These are phyloP conservation scores for Porites divaricata DNA, from an alignment of 92 coral and sea anemone genomes.

Conservation along the genomic window DNA sequence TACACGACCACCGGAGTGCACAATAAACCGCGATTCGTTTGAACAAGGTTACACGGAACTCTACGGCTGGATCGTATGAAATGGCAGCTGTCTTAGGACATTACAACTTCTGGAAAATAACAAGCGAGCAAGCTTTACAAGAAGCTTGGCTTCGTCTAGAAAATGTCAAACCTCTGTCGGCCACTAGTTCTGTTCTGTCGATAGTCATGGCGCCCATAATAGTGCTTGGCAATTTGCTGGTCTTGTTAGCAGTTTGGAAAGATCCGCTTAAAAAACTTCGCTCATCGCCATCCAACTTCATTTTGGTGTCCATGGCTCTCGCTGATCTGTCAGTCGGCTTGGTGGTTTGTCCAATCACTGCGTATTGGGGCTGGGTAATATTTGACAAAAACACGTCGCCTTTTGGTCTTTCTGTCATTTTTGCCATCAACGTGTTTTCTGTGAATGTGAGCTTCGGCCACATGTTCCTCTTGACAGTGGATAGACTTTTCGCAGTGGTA, in stretches of 20 bases:
- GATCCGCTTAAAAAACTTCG: slow-evolving; percentile 15
- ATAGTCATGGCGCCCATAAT: neutral
- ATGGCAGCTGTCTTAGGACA: slow-evolving; percentile 18
- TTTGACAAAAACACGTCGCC: neutral
- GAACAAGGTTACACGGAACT: too few species aligned
- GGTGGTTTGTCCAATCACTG: too few species aligned
- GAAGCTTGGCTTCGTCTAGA: neutral
- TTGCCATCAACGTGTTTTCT: neutral
- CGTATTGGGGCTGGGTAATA: too few species aligned
- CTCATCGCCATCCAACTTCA: slow-evolving; percentile 15
- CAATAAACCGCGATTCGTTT: too few species aligned
- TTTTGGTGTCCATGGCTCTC: too few species aligned
- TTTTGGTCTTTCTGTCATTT: neutral
- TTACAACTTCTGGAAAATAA: slow-evolving; percentile 12
- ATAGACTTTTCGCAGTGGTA: neutral
- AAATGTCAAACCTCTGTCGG: neutral
- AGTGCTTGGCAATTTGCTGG: too few species aligned
- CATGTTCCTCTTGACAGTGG: neutral
- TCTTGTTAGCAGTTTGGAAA: too few species aligned
- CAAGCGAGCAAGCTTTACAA: neutral
- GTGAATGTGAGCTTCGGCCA: neutral
- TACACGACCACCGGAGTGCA: too few species aligned
- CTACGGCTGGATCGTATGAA: too few species aligned
- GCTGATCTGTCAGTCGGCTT: too few species aligned
- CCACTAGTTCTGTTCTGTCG: neutral